Evolutionary conservation across 2,888 invertebrate genomes (phyloP), one percentile per base, ranked within the genome.

Genomic region (Blomia tropicalis): DNA sequence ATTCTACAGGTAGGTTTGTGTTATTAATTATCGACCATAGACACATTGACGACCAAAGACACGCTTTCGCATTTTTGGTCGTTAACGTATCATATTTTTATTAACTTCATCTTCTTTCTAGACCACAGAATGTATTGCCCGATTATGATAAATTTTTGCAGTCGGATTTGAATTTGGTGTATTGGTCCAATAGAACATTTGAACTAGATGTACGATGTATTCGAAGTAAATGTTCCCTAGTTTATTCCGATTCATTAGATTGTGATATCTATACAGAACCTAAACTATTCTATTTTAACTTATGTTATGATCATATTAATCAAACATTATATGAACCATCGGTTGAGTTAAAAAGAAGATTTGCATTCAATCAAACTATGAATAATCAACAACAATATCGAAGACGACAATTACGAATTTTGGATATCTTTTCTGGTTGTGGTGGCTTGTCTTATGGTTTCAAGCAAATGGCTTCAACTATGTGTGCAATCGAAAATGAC

Each of bases 341-440:
- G 5, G 44, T 44, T 4, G 58, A 58, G 4, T n/a, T 43, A 25
- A 58, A 44, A 43, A n/a, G 30, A n/a, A 62, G 19, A 17, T 62
- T 62, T 62, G 3, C 11, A 5, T 36, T 17, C 4, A 31, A 27
- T 59, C 7, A 43, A 23, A 1, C 19, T 27, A 5, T 27, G 29
- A 36, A 31, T 25, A 7, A 22, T 7, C 7, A 11, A 7, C 7
- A 7, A 43, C 36, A 14, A 30, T 14, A 7, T 19, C n/a, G 4
- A 5, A 43, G 41, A n/a, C 5, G 44, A 44, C 11, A 7, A 51
- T 71, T 89, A 62, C 75, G 78, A 66, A 81, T 82, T 43, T 74
- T 89, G 69, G 88, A 88, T 71, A 83, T 88, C 29, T 89, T 89
- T 73, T 85, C 87, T 66, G 88, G 88, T 0, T 87, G 87, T 73